Percentiles rank a stretch among this genome's conserved stretches.
Evolutionary conservation across 2,888 invertebrate species (phyloP).

Genomic region (Dichetophora obliterata): DNA sequence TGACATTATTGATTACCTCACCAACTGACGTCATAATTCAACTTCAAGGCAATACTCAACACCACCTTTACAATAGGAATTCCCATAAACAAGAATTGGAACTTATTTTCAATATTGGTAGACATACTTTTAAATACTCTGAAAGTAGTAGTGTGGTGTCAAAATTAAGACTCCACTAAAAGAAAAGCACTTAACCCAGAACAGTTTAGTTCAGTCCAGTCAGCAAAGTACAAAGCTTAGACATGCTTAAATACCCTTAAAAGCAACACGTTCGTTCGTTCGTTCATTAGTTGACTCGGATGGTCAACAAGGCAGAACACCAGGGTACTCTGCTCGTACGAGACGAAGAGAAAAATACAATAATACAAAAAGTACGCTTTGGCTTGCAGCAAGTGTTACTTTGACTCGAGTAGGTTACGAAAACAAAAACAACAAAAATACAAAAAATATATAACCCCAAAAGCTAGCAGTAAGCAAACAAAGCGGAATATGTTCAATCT

Average conservation of each 20-base stretch:
- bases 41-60: too few relatives aligned
- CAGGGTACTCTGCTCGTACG: not conserved
- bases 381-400: not conserved
- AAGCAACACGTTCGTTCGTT: conserved; percentile 1
- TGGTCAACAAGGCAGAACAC: conserved; percentile 39
- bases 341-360: not conserved
- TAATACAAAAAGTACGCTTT: not conserved
- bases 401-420: not conserved
- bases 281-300: conserved; percentile 25
- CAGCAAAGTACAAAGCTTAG: not conserved
- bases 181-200: not conserved
- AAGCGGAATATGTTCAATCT: not conserved
- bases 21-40: not conserved
- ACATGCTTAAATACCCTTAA: not conserved
- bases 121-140: not conserved
- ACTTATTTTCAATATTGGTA: not conserved
- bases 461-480: not conserved
- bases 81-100: not conserved
- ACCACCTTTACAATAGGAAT: too few relatives aligned
- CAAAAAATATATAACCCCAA: not conserved
- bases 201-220: not conserved
- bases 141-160: not conserved
- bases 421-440: not conserved
- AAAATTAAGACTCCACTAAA: not conserved
- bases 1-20: not conserved